Base-by-base conservation (phyloP, 30 jellyfish, hydroid and myxozoan species). In the Aurelia sp. region DNA sequence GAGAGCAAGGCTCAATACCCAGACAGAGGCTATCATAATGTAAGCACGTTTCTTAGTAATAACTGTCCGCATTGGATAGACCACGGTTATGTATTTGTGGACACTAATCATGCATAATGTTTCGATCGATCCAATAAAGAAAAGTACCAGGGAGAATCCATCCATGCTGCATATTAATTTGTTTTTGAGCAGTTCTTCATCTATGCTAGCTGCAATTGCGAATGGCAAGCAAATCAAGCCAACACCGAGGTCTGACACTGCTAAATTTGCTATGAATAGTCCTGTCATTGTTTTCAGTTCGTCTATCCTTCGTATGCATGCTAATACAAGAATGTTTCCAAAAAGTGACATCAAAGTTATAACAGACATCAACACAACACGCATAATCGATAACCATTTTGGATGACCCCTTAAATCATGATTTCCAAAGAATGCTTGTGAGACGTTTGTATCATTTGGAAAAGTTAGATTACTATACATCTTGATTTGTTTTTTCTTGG, bases 221-320 rank as follows among this genome's bases (percentile, higher is more conserved):
- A 76, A 22, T 5, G 96, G 90, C 3, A 87, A 64, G 57, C 96
- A 87, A 35, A 77, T 17, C 12, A 87, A 48, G 61, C 90, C 90
- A 24, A 87, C 96, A 8, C 89, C 85, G 10, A 87, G 96, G 63
- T 87, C 96, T 10, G 96, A 87, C 12, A 70, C 68, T 18, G 96
- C 96, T 27, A 87, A 68, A 61, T 87, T 87, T 15, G 86, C 86
- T 4, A 87, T 85, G 71, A 87, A 87, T 1, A 64, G 47, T 17
- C 96, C 96, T 1, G 96, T 87, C 51, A 87, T 90, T 8, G 96
- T 70, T 16, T 76, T 76, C 90, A 87, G 69, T 38, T 87, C 96
- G 38, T 75, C 83, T 38, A 68, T 87, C 35, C 51, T 62, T 31
- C 88, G 83, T 6, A 76, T 76, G 63, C 88, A 35, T 16, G 74